A percentile compares a stretch with the other conserved stretches of the same genome.
Evolutionary conservation across 2,113 vertebrate genomes (phyloP).

Genomic region (Bettongia penicillata): DNA sequence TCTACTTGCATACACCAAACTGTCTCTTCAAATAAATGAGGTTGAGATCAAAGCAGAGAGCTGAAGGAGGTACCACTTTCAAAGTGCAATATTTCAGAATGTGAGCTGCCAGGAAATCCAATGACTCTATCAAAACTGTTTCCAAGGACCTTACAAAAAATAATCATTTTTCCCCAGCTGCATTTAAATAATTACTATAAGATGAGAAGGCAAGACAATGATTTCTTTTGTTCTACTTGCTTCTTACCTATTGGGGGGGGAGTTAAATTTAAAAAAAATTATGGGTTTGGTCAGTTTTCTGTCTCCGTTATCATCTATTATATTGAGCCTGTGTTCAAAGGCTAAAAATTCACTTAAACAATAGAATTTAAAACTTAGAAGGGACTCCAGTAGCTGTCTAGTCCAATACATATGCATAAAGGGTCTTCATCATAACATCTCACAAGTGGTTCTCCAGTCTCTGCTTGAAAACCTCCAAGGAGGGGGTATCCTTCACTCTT

Average conservation of each 20-base stretch:
- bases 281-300: constrained; percentile 32
- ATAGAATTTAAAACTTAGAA: background rate
- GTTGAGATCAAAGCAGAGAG: constrained; percentile 60
- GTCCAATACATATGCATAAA: background rate
- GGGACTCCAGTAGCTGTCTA: background rate
- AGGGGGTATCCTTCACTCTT: background rate
- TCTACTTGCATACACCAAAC: background rate
- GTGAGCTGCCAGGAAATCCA: constrained; percentile 69
- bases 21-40: constrained; percentile 57
- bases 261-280: background rate
- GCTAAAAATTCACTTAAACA: background rate
- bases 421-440: background rate
- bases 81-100: constrained; percentile 47
- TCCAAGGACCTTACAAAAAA: constrained; percentile 33
- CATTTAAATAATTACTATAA: constrained; percentile 27
- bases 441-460: background rate
- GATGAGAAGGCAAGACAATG: constrained; percentile 40
- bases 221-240: constrained; percentile 34
- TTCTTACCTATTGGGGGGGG: too few relatives aligned
- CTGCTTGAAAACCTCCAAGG: background rate
- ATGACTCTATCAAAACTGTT: constrained; percentile 63
- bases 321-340: background rate
- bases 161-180: constrained; percentile 63
- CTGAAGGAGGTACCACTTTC: constrained; percentile 49
- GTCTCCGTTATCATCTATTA: background rate